Percentiles rank a stretch among this genome's conserved stretches.
Evolutionary conservation across 2,113 vertebrate genomes (phyloP).

Genomic region (Bungarus multicinctus): DNA sequence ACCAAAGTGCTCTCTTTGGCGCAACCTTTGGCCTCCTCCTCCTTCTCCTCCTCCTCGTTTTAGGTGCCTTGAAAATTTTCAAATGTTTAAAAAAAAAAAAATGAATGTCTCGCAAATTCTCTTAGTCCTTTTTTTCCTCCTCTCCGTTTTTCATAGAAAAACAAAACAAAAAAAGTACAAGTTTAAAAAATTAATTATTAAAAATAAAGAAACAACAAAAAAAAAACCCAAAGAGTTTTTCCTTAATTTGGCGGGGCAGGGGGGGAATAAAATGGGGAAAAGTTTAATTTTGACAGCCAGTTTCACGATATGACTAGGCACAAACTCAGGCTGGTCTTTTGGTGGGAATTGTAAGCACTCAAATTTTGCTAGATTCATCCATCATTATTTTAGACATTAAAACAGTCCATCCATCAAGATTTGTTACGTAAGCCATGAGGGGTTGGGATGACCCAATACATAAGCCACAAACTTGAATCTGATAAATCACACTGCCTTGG

Average conservation of each 20-base stretch:
- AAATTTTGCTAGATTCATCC: neutral
- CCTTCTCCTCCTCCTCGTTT: slow-evolving; percentile 37
- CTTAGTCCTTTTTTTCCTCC: slow-evolving; percentile 29
- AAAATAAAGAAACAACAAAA: neutral
- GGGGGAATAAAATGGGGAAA: slow-evolving; percentile 36
- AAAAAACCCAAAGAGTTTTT: neutral
- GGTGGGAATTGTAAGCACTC: neutral
- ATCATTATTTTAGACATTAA: neutral
- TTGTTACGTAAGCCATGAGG: neutral
- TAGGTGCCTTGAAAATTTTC: slow-evolving; percentile 61
- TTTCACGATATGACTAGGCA: neutral
- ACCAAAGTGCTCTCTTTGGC: slow-evolving; percentile 36
- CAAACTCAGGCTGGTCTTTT: neutral
- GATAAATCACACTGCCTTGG: neutral
- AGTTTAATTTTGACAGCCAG: slow-evolving; percentile 39
- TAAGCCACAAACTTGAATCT: neutral
- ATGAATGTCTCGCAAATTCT: slow-evolving; percentile 44
- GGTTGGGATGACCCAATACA: neutral
- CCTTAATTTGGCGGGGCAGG: slow-evolving; percentile 6
- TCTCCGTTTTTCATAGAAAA: slow-evolving; percentile 47
- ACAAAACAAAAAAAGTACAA: slow-evolving; percentile 39
- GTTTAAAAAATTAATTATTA: slow-evolving; percentile 22
- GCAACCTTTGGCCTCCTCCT: slow-evolving; percentile 43
- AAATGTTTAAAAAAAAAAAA: slow-evolving; percentile 27
- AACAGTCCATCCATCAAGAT: neutral